phyloP scores from a whole-genome alignment of 1,140 invertebrate genomes.

The Drosophila pachea region DNA sequence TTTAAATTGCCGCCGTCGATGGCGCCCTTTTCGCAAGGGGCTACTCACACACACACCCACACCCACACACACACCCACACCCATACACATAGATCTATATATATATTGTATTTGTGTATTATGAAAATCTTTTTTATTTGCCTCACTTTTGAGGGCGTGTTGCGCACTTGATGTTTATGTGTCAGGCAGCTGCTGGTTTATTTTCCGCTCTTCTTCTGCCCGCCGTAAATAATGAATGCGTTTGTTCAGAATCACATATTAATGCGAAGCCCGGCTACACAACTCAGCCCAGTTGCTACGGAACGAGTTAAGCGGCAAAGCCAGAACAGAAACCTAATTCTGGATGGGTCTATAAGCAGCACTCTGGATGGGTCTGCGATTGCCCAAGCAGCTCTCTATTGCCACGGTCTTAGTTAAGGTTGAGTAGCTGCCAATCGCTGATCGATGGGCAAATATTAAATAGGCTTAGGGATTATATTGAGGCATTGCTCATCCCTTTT shows the following conservation, averaged over 20 bases:
- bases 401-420: no score
- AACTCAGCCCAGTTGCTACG: slow-evolving; percentile 36
- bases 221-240: slow-evolving; percentile 72
- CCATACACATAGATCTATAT: slow-evolving; percentile 10
- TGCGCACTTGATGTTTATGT: slow-evolving; percentile 75
- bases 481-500: no score
- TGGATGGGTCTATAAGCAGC: no score
- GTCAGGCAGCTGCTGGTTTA: slow-evolving; percentile 69
- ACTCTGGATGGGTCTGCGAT: no score
- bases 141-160: slow-evolving; percentile 27
- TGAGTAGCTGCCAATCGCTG: no score
- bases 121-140: slow-evolving; percentile 16
- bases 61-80: slow-evolving; percentile 9
- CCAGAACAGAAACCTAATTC: no score
- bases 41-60: slow-evolving; percentile 7
- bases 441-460: no score
- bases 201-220: slow-evolving; percentile 45
- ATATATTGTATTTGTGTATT: not conserved
- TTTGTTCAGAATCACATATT: slow-evolving; percentile 76
- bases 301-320: not conserved
- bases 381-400: no score
- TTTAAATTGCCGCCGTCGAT: slow-evolving; percentile 73
- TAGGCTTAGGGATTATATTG: no score
- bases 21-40: slow-evolving; percentile 40
- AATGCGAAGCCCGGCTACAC: slow-evolving; percentile 53